Percentiles rank a stretch among this genome's conserved stretches.
These are phyloP conservation scores for Thecocarcelia acutangulata DNA, from an alignment of 2,888 invertebrate species.

Conservation along the genomic window DNA sequence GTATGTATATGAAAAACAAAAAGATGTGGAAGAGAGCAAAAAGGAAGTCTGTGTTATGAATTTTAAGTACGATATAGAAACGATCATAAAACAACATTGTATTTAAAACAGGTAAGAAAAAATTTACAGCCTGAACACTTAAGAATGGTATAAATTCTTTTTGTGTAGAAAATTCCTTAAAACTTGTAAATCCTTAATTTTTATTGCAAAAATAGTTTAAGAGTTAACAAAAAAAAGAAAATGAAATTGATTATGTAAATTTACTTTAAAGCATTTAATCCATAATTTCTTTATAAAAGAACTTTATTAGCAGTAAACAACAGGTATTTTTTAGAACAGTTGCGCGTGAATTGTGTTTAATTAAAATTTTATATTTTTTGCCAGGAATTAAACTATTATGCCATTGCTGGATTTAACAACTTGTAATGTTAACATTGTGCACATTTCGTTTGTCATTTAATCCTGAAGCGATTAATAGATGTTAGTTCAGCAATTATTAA, in stretches of 20 bases:
- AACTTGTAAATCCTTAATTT: neutral
- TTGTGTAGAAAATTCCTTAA: slow-evolving; percentile 2
- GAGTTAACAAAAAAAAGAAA: neutral
- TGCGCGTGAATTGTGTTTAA: too few species aligned
- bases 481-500: too few species aligned
- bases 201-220: neutral
- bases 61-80: slow-evolving; percentile 54
- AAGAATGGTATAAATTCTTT: slow-evolving; percentile 1
- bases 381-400: too few species aligned
- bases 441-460: too few species aligned
- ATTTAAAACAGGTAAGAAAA: slow-evolving; percentile 53
- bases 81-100: slow-evolving; percentile 5
- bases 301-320: too few species aligned
- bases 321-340: too few species aligned
- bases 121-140: slow-evolving; percentile 9
- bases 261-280: neutral
- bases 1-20: neutral
- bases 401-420: too few species aligned
- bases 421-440: too few species aligned
- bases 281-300: too few species aligned
- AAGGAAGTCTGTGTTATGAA: slow-evolving; percentile 67
- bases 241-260: neutral
- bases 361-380: too few species aligned
- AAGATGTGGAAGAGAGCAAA: slow-evolving; percentile 33
- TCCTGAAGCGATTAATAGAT: too few species aligned